Base-by-base conservation (phyloP, 2,888 invertebrate species). In the Falcaria lacertinaria region DNA sequence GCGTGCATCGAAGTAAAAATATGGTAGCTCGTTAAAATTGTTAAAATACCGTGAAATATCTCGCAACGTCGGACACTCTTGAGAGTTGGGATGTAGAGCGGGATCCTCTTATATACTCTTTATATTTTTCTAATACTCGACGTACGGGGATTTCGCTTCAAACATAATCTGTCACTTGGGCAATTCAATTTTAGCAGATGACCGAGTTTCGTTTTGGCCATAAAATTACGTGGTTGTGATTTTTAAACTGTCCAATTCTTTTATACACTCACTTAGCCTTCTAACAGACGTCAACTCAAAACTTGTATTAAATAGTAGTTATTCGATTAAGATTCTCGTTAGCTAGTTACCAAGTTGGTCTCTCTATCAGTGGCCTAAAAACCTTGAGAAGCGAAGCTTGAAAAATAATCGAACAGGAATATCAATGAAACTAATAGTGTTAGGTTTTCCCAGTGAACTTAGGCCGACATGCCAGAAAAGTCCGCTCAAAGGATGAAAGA, bases 31-130 rank as follows among this genome's bases (percentile, higher is more conserved):
- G 88, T 89, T 89, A 89, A 88, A 88, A 79, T 80, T 86, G 88
- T 86, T 86, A 86, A 89, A 89, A 88, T 81, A 86, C 86, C 88
- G 87, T 89, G 79, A 87, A 87, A 87, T 84, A 82, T 82, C 73
- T 69, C 75, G 77, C 76, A 67, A 75, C 81, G 77, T 67, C 75
- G 83, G 79, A 81, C 77, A 80, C 84, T 80, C 80, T 45, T 48
- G 82, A 76, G 83, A 75, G 62, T 53, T 62, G 52, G 50, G 57
- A 61, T 56, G 60, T 58, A 7, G 67, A 67, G 61, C 40, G 34
- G 16, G 40, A 11, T 34, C 33, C 39, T 33, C n/a, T 17, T 19
- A 4, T 37, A 39, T 48, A 41, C 48, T 60, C 56, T 65, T 79
- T 79, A 82, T 79, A 84, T 82, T 79, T 81, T 82, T 80, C 77